These are phyloP conservation scores for Poicephalus gulielmi DNA, from an alignment of 2,113 vertebrate genomes.

Conservation along the genomic window DNA sequence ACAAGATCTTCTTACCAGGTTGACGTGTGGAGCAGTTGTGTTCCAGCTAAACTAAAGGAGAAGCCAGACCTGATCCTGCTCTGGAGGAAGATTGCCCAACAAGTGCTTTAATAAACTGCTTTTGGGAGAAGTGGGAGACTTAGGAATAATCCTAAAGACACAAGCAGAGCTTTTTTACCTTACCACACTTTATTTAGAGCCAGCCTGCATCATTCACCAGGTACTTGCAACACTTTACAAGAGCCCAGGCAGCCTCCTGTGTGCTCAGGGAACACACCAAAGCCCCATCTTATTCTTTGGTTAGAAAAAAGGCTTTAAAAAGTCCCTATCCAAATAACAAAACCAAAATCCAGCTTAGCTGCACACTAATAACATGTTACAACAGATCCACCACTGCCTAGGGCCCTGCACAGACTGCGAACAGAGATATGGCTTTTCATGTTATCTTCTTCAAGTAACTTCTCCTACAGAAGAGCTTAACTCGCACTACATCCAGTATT, in stretches of 20 bases:
- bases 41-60: not conserved
- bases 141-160: not conserved
- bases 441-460: not conserved
- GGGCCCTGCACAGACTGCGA: not conserved
- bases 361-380: not conserved
- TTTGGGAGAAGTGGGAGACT: not conserved
- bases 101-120: not conserved
- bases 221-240: not conserved
- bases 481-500: not conserved
- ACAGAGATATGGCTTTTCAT: not conserved
- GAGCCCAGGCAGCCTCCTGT: not conserved
- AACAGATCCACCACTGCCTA: not conserved
- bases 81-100: accelerated
- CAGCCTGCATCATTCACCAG: not conserved
- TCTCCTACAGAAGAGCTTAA: not conserved
- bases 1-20: accelerated
- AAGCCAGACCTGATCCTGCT: too few species aligned
- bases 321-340: not conserved
- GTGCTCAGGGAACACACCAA: accelerated
- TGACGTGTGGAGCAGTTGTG: accelerated
- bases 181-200: conserved; percentile 8
- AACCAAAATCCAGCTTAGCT: not conserved
- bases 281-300: not conserved
- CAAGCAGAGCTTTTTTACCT: accelerated
- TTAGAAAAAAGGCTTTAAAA: not conserved